These are phyloP conservation scores for Clamator glandarius DNA, from an alignment of 2,797 vertebrate genomes.

Conservation along the genomic window DNA sequence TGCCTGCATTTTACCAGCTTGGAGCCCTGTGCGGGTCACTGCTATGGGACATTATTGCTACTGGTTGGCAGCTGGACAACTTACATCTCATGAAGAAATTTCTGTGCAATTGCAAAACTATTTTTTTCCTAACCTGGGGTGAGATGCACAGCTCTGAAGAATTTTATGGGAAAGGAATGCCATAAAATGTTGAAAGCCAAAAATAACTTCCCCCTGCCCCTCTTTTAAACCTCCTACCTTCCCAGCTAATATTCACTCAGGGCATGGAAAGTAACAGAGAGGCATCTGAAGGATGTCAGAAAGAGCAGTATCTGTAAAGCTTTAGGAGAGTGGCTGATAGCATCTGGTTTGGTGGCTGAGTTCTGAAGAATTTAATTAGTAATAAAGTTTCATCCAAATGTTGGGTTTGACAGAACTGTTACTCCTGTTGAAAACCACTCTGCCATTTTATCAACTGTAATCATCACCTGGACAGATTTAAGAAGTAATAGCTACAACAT, in stretches of 20 bases:
- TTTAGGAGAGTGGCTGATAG: background rate
- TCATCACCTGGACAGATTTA: background rate
- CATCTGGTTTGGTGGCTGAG: background rate
- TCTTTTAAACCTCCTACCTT: constrained; percentile 11
- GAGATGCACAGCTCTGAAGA: background rate
- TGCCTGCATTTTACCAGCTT: background rate
- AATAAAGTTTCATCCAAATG: background rate
- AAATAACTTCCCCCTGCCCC: background rate
- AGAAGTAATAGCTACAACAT: background rate
- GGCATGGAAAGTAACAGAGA: background rate
- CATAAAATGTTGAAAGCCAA: constrained; percentile 4
- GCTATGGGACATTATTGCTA: background rate
- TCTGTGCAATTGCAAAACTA: background rate
- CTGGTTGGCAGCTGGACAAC: background rate
- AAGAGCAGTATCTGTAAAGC: background rate
- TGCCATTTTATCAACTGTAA: background rate
- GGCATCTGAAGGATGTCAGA: background rate
- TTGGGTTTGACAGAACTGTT: background rate
- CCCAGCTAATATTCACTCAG: background rate
- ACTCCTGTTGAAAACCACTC: background rate
- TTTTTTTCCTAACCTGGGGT: background rate
- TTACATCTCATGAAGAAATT: background rate
- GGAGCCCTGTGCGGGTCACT: accelerated
- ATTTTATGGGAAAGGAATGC: constrained; percentile 18
- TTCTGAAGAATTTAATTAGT: background rate